These are phyloP conservation scores for Eulithis testata DNA, from an alignment of 2,888 invertebrate species.

Conservation along the genomic window DNA sequence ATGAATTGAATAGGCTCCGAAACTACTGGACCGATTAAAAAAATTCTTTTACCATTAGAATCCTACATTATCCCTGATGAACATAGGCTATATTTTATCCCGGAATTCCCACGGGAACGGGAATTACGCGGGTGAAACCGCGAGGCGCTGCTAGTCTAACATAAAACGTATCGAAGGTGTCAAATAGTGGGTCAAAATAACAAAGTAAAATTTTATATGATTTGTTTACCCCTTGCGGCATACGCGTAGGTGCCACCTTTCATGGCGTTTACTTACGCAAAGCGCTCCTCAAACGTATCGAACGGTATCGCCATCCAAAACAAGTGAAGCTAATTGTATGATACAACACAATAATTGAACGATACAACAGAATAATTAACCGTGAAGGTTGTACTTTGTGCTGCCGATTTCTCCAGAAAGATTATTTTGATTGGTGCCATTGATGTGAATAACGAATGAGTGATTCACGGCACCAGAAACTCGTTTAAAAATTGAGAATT, in stretches of 20 bases:
- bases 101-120: too few relatives aligned
- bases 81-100: too few relatives aligned
- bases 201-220: too few relatives aligned
- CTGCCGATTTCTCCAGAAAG: constrained; percentile 28
- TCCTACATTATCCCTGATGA: too few relatives aligned
- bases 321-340: constrained; percentile 65
- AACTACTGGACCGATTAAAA: too few relatives aligned
- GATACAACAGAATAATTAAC: constrained; percentile 69
- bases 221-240: neutral
- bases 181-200: too few relatives aligned
- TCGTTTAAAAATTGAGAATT: too few relatives aligned
- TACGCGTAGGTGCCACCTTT: constrained; percentile 35
- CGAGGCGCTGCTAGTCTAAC: too few relatives aligned
- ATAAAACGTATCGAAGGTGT: too few relatives aligned
- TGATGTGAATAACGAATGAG: constrained; percentile 20
- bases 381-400: constrained; percentile 62
- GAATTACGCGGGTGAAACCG: too few relatives aligned
- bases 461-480: neutral
- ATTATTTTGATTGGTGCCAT: constrained; percentile 24
- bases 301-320: constrained; percentile 56
- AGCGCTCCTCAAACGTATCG: constrained; percentile 46
- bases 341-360: constrained; percentile 54
- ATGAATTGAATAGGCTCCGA: too few relatives aligned
- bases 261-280: constrained; percentile 52
- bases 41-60: too few relatives aligned